Conservation (phyloP, 2,888 invertebrate species). For the Acrocyrtus sp. region DNA sequence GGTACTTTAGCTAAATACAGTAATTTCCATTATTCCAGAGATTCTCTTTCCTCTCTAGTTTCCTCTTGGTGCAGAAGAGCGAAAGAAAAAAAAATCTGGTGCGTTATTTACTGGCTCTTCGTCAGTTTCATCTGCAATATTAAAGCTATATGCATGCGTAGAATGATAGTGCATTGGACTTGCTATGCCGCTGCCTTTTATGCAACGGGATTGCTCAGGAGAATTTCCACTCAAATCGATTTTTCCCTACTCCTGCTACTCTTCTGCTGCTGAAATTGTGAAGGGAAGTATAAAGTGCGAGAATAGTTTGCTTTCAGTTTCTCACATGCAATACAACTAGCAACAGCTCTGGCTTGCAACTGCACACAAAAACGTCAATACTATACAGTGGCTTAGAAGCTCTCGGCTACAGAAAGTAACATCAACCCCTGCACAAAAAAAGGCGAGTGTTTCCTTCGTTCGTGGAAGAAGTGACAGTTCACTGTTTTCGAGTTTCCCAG, state of each 20-base stretch:
- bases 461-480: neutral
- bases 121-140: neutral
- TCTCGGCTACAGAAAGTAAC: too few species aligned
- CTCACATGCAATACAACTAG: slow-evolving; percentile 25
- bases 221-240: slow-evolving; percentile 46
- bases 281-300: slow-evolving; percentile 4
- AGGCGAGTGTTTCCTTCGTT: neutral
- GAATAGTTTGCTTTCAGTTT: neutral
- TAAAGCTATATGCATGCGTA: slow-evolving; percentile 15
- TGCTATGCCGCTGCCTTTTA: neutral
- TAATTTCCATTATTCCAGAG: neutral
- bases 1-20: neutral
- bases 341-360: slow-evolving; percentile 9
- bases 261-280: too few species aligned
- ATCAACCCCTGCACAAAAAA: neutral
- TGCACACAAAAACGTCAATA: slow-evolving; percentile 1
- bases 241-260: slow-evolving; percentile 26
- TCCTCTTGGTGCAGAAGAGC: neutral
- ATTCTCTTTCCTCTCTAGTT: slow-evolving; percentile 6
- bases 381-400: too few species aligned
- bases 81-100: neutral
- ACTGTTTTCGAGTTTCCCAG: neutral
- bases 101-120: too few species aligned
- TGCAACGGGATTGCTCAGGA: slow-evolving; percentile 36
- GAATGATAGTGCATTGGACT: too few species aligned